Base-by-base conservation (phyloP, 1,140 invertebrate genomes). In the Pinna nobilis region DNA sequence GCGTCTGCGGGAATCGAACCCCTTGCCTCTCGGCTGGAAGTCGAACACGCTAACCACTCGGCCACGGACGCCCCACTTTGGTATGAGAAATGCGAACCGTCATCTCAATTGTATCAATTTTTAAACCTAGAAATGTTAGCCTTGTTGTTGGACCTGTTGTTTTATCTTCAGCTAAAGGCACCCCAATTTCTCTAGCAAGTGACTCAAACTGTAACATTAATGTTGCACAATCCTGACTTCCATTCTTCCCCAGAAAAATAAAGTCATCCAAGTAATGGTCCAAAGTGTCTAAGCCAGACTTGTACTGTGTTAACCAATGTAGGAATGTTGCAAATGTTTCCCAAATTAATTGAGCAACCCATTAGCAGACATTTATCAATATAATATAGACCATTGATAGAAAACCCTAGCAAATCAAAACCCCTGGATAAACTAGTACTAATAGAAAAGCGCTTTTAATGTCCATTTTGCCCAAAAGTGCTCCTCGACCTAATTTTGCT, bases 361-460 rank as follows among this genome's bases (percentile, higher is more conserved):
- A 74, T 47, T n/a, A 57, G 55, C 1, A 74, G 39, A 30, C 47
- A 32, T 35, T 75, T 75, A 39, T 70, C 73, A 18, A 69, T 32
- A 69, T 30, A 74, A 41, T 69, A 69, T n/a, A n/a, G n/a, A 18
- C 18, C 18, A 11, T 28, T 30, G 3, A 64, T 49, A 11, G n/a
- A 9, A 7, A 6, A 57, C 7, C 53, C 53, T 57, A 33, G 30
- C 5, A 57, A 9, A 28, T 61, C 2, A 61, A 61, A 39, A 61
- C 33, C 28, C 20, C 59, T 61, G 15, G 59, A 20, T 30, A 15
- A 11, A 67, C 30, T 28, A 33, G 32, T 30, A 67, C 13, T 41
- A 67, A 55, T 39, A 32, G 65, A 39, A 67, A 67, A 39, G 65
- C 65, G 23, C 49, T 53, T 55, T 67, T 37, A 37, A 67, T 55